Conservation (phyloP, 1,140 invertebrate genomes). For the Streblospio benedicti region DNA sequence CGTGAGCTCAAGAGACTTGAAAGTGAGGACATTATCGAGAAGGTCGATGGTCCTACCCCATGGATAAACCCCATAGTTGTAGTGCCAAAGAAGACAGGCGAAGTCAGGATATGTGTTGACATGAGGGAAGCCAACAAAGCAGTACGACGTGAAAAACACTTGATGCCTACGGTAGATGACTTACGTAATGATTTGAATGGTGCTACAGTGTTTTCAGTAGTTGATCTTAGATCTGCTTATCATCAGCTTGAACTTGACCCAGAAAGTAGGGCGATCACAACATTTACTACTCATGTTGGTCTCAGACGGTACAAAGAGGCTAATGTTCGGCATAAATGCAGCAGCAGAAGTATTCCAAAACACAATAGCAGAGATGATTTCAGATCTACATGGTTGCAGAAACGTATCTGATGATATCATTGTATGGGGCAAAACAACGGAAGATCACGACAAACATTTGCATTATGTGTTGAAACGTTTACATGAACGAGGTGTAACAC, state of each 20-base stretch:
- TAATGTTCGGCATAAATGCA: constrained; percentile 5
- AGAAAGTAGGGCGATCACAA: constrained; percentile 19
- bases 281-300: too few relatives aligned
- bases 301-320: too few relatives aligned
- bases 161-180: constrained; percentile 29
- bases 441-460: constrained; percentile 20
- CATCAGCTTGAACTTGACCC: constrained; percentile 30
- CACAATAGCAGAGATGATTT: constrained; percentile 6
- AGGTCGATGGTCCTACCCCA: constrained; percentile 27
- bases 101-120: constrained; percentile 28
- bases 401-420: constrained; percentile 24
- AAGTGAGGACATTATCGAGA: constrained; percentile 28
- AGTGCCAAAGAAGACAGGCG: constrained; percentile 21
- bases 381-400: constrained; percentile 7
- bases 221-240: constrained; percentile 27
- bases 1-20: constrained; percentile 19
- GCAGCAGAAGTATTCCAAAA: background rate
- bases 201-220: constrained; percentile 21
- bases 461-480: background rate
- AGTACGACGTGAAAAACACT: constrained; percentile 22
- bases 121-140: constrained; percentile 28
- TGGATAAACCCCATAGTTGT: constrained; percentile 32
- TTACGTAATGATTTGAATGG: constrained; percentile 24
- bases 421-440: constrained; percentile 14
- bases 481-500: background rate